These are phyloP conservation scores for Pterocles orientalis DNA, from an alignment of 2,113 vertebrate species.

Conservation along the genomic window DNA sequence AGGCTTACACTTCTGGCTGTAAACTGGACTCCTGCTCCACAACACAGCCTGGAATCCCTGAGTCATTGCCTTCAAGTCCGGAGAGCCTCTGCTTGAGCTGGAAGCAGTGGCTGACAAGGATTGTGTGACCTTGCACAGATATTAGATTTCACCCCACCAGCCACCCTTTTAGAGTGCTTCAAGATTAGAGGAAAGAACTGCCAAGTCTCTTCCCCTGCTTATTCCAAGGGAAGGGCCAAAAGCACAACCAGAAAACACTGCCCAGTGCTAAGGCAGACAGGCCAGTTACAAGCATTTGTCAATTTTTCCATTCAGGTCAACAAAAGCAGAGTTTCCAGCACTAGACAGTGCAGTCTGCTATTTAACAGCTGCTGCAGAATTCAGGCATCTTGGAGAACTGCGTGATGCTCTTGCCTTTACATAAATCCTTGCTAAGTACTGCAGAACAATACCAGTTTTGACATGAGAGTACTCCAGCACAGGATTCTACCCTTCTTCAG, in stretches of 20 bases:
- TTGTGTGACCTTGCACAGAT: constrained; percentile 49
- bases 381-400: neutral
- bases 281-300: neutral
- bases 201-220: constrained; percentile 14
- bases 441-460: neutral
- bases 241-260: neutral
- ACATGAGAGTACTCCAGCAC: neutral
- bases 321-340: neutral
- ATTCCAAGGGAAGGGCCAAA: constrained; percentile 4
- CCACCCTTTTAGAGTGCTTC: neutral
- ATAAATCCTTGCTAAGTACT: neutral
- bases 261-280: neutral
- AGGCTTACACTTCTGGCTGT: neutral
- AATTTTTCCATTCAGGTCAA: neutral
- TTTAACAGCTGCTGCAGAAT: neutral
- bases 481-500: neutral
- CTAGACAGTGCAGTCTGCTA: neutral
- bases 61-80: constrained; percentile 28
- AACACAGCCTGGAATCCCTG: constrained; percentile 8
- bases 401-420: neutral
- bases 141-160: constrained; percentile 34
- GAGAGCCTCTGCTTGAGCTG: neutral
- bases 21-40: neutral
- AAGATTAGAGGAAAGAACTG: constrained; percentile 9
- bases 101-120: constrained; percentile 33